Evolutionary conservation across 2,797 vertebrate genomes (phyloP).

Genomic region (Bradypus variegatus): DNA sequence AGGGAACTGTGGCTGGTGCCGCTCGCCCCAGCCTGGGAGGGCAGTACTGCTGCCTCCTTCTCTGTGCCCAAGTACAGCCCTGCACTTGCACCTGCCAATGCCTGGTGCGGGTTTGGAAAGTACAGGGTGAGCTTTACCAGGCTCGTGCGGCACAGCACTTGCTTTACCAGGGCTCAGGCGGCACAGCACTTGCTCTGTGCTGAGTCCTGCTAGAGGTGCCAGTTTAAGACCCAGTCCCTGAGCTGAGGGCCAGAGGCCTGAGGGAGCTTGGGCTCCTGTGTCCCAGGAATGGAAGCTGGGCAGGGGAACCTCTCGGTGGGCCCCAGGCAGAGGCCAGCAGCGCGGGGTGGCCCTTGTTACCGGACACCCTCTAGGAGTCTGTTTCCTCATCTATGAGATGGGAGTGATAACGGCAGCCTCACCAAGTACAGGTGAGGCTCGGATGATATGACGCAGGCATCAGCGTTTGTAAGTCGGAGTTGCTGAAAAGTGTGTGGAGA

Average conservation of each 20-base stretch:
- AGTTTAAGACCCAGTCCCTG: neutral
- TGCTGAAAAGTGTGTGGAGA: neutral
- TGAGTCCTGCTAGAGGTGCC: neutral
- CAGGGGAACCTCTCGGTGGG: neutral
- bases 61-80: neutral
- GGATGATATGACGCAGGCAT: neutral
- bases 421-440: neutral
- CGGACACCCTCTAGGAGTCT: neutral
- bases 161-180: neutral
- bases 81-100: accelerated
- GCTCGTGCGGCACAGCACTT: neutral
- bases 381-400: neutral
- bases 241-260: neutral
- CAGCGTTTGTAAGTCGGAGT: too few relatives aligned
- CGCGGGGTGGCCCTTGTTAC: neutral
- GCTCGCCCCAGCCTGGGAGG: neutral
- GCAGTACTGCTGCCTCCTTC: neutral
- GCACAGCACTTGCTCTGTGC: too few relatives aligned
- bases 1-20: neutral
- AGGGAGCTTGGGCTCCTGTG: neutral
- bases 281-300: neutral
- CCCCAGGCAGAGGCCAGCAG: neutral
- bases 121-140: neutral
- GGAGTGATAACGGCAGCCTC: neutral
- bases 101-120: neutral